These are phyloP conservation scores for Cyaniris semiargus DNA, from an alignment of 2,888 invertebrate genomes.

Conservation along the genomic window DNA sequence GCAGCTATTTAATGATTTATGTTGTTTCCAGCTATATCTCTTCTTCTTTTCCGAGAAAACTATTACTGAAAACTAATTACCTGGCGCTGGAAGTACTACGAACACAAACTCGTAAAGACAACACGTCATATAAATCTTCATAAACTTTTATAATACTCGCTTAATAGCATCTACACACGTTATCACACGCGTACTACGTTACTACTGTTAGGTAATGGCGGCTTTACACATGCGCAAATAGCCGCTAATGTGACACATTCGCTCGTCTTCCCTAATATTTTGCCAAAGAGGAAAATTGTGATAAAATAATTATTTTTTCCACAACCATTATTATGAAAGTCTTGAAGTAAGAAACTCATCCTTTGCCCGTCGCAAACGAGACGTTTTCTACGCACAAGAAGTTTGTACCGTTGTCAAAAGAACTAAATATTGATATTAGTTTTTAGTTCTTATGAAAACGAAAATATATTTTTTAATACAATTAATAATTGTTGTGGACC, in stretches of 20 bases:
- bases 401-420: too few relatives aligned
- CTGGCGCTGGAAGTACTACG: neutral
- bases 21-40: neutral
- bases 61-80: neutral
- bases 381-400: too few relatives aligned
- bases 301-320: too few relatives aligned
- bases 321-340: too few relatives aligned
- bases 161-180: neutral
- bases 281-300: too few relatives aligned
- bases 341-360: too few relatives aligned
- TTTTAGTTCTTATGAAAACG: too few relatives aligned
- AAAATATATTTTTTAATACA: neutral
- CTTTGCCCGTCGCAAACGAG: too few relatives aligned
- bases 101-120: neutral
- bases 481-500: neutral
- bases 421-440: too few relatives aligned
- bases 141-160: neutral
- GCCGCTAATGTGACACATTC: neutral
- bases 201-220: neutral
- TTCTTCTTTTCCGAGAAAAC: neutral
- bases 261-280: neutral
- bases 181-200: neutral
- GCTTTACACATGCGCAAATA: neutral
- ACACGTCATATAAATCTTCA: conserved; percentile 8
- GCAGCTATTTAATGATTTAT: neutral